Evolutionary conservation across 2,113 vertebrate species (phyloP).

Genomic region (Amia ocellicauda): DNA sequence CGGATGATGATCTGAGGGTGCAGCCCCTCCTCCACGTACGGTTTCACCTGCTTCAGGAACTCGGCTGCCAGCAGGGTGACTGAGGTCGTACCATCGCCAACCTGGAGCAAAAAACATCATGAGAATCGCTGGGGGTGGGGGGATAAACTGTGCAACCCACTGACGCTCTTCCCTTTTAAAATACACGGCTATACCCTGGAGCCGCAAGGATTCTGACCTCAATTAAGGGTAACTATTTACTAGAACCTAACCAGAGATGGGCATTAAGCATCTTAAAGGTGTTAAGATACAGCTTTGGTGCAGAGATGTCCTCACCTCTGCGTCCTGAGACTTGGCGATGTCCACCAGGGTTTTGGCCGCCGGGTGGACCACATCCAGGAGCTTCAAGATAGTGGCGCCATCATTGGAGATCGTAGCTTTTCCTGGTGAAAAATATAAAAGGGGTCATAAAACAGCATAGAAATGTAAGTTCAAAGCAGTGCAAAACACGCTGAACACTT

Average conservation of each 20-base stretch:
- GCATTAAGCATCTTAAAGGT: too few species aligned
- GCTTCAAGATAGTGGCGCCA: constrained; percentile 95
- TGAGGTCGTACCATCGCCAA: constrained; percentile 93
- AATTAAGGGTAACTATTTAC: too few species aligned
- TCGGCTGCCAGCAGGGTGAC: constrained; percentile 92
- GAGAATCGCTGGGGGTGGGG: not conserved
- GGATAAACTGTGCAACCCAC: too few species aligned
- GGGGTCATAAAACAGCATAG: too few species aligned
- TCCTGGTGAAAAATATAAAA: constrained; percentile 32
- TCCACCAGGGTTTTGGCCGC: constrained; percentile 95
- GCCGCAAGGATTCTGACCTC: too few species aligned
- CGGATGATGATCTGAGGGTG: constrained; percentile 98
- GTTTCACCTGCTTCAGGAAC: constrained; percentile 92
- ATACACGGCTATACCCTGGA: too few species aligned
- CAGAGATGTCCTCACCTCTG: constrained; percentile 89
- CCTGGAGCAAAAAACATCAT: constrained; percentile 52
- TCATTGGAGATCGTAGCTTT: constrained; percentile 98
- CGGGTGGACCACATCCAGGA: constrained; percentile 92
- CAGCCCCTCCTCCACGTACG: constrained; percentile 91
- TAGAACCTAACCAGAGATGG: too few species aligned
- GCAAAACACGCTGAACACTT: too few species aligned
- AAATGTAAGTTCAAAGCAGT: too few species aligned
- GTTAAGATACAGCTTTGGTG: too few species aligned
- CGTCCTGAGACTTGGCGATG: constrained; percentile 95
- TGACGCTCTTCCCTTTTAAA: too few species aligned